Percentiles rank a stretch among this genome's conserved stretches.
phyloP scores from a whole-genome alignment of 2,888 invertebrate species.

The Mesoligia furuncula region DNA sequence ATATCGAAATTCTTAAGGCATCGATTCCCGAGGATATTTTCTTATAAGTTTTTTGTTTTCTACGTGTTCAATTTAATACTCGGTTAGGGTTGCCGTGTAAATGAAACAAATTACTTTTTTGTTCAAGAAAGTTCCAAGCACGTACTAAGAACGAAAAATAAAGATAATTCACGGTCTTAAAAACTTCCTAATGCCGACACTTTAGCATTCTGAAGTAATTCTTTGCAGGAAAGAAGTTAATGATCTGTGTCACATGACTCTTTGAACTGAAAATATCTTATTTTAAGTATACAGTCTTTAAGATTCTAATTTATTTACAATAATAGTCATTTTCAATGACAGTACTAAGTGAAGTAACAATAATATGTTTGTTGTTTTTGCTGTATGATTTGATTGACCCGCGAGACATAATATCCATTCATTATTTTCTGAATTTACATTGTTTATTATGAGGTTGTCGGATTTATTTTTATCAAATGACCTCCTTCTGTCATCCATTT shows the following conservation, averaged over 20 bases:
- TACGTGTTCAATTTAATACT: slow-evolving; percentile 35
- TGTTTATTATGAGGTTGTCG: slow-evolving; percentile 9
- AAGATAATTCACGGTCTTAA: slow-evolving; percentile 50
- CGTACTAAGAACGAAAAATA: slow-evolving; percentile 47
- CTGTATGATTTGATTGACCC: slow-evolving; percentile 14
- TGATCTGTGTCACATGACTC: slow-evolving; percentile 67
- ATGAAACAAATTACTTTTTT: slow-evolving; percentile 52
- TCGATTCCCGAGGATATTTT: neutral
- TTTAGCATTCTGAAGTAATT: slow-evolving; percentile 47
- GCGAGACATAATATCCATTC: neutral
- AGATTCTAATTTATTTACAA: slow-evolving; percentile 87
- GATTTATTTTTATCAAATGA: slow-evolving; percentile 32
- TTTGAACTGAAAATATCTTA: slow-evolving; percentile 67
- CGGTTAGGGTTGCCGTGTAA: slow-evolving; percentile 33
- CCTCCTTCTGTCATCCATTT: slow-evolving; percentile 57
- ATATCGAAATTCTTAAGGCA: neutral
- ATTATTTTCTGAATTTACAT: slow-evolving; percentile 31
- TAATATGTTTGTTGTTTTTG: slow-evolving; percentile 36
- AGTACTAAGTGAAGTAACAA: slow-evolving; percentile 67
- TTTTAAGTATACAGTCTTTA: slow-evolving; percentile 87
- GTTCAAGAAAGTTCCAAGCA: slow-evolving; percentile 53
- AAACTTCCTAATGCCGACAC: slow-evolving; percentile 55
- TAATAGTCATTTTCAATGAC: slow-evolving; percentile 84
- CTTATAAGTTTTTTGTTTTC: slow-evolving; percentile 19
- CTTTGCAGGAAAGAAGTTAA: slow-evolving; percentile 42